Evolutionary conservation across 1,140 invertebrate species (phyloP), one percentile per base, ranked within the genome.

Genomic region (Heliconius hewitsoni): DNA sequence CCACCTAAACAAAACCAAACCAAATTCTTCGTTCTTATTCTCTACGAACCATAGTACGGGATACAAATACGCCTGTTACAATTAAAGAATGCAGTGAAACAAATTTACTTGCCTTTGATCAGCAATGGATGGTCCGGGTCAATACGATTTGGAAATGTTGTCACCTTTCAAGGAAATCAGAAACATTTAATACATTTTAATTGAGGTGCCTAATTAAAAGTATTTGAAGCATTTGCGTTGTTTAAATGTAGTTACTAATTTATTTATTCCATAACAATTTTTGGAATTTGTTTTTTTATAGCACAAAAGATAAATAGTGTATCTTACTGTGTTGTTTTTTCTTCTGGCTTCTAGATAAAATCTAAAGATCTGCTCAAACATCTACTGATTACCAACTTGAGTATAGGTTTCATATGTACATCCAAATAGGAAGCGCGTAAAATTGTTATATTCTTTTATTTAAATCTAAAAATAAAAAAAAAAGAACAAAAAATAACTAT

Each of bases 41-140:
- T 66, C 19, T n/a, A 23, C 3, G 16, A 66, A 27, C 3, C 27
- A 5, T 27, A 30, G 60, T 66, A 66, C 1, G 60, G 11, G 60
- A 1, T 66, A n/a, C 13, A 30, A 66, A 85, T 84, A 86, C 83
- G 79, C 75, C 80, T 83, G 82, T 84, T 85, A 83, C 83, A 87
- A 88, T 88, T 85, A 86, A 84, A 84, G 85, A 86, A 87, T 86
- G 83, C 84, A 83, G 86, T 87, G 83, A 82, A 84, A 87, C 82
- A 84, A 86, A 84, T 87, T 34, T 81, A 80, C 66, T 81, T 81
- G 71, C 77, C 86, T 86, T 83, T 84, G 84, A 85, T 84, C 80
- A 80, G 71, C 73, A 66, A 66, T 70, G 73, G 72, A 76, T 74
- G 80, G 46, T 46, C 57, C 72, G n/a, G 80, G 72, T 81, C 76